Evolutionary conservation across 2,113 vertebrate species (phyloP), one percentile per base, ranked within the genome.

Genomic region (Promerops cafer): DNA sequence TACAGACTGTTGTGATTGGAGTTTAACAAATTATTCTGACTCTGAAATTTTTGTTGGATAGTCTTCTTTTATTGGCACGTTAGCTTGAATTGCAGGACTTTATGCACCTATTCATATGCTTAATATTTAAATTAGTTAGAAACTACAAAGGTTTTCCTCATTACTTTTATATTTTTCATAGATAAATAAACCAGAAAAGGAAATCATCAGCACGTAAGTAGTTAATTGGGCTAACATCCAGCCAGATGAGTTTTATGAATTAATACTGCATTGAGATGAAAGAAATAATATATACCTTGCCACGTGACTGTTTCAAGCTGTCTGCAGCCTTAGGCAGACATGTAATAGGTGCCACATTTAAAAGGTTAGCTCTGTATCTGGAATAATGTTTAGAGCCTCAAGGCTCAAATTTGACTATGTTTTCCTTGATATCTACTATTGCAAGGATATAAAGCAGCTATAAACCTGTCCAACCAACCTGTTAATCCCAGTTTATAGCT

Each of bases 301-400:
- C 54, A 74, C 2, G 4, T 76, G 75, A 54, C 28, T 80, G 18
- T 95, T 95, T 76, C 45, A 85, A 91, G 63, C 63, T 90, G 74
- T 77, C 57, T 83, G 70, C 53, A 91, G 84, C 90, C 89, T 90
- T 76, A 85, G 87, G 89, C 87, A 91, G 78, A 65, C 63, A 85
- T 42, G 35, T 42, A 50, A 47, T 76, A 72, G 30, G 7, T 79
- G 70, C 52, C 66, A 83, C 21, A 20, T 88, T 92, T 92, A 77
- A 94, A 96, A 95, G 81, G 81, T 95, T 96, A 96, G 27, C 42
- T 95, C 59, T 74, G 78, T 91, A 74, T 69, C 81, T 81, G 42
- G 33, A 89, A 94, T 61, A 83, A 70, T 64, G 42, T 80, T 93
- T 76, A 37, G 53, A 85, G 70, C 87, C 81, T 85, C 44, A 63